phyloP scores from a whole-genome alignment of 2,888 invertebrate species.

The Herminia tarsipennalis region DNA sequence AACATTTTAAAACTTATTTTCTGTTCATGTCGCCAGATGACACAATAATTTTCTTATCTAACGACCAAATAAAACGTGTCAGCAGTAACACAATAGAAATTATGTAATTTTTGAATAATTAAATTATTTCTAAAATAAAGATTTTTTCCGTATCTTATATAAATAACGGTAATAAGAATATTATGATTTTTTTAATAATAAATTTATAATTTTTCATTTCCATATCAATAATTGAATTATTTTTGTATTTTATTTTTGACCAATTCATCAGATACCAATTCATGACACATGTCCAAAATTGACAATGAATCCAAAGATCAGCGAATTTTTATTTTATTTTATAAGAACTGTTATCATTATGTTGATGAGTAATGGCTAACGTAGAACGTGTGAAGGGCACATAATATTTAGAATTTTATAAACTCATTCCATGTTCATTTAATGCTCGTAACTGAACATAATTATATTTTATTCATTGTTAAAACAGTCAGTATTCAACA shows the following conservation, averaged over 20 bases:
- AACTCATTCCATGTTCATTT: conserved; percentile 15
- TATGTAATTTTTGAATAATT: conserved; percentile 15
- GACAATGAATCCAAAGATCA: too few relatives aligned
- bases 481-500: not conserved
- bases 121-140: too few relatives aligned
- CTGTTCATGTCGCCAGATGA: conserved; percentile 38
- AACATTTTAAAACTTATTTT: conserved; percentile 40
- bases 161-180: not conserved
- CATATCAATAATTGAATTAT: not conserved
- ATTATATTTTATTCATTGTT: conserved; percentile 4
- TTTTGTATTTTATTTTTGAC: too few relatives aligned
- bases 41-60: conserved; percentile 49
- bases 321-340: too few relatives aligned
- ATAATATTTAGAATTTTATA: conserved; percentile 16
- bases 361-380: conserved; percentile 13
- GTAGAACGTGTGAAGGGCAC: conserved; percentile 25
- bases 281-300: too few relatives aligned
- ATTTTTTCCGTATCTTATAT: too few relatives aligned
- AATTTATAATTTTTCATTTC: not conserved
- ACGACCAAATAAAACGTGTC: conserved; percentile 48
- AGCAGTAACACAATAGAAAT: conserved; percentile 18
- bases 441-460: conserved; percentile 1
- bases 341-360: conserved; percentile 26
- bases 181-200: not conserved
- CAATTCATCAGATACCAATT: too few relatives aligned